phyloP scores from a whole-genome alignment of 2,113 vertebrate species.

The Nothobranchius kuhntae region DNA sequence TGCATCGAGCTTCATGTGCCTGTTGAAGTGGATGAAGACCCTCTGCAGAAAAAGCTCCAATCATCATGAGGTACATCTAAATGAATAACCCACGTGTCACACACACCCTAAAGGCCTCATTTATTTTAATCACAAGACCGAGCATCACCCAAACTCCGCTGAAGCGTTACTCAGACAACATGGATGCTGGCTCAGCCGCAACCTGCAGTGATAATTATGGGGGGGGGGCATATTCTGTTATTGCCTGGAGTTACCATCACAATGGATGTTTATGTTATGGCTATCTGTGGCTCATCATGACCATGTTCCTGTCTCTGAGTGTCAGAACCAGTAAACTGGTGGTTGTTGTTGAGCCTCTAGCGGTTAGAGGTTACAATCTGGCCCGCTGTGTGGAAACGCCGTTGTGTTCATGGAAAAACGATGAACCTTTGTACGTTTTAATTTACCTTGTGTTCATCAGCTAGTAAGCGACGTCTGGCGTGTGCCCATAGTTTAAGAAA shows the following conservation, averaged over 20 bases:
- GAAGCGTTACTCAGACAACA: slow-evolving; percentile 39
- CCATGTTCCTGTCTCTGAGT: slow-evolving; percentile 17
- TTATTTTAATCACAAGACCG: slow-evolving; percentile 49
- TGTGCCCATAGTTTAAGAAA: not conserved
- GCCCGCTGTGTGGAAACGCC: not conserved
- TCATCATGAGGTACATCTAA: slow-evolving; percentile 6
- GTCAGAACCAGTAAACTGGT: slow-evolving; percentile 31
- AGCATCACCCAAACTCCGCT: slow-evolving; percentile 23
- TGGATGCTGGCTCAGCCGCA: slow-evolving; percentile 28
- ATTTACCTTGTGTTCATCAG: slow-evolving; percentile 10
- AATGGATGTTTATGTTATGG: slow-evolving; percentile 55
- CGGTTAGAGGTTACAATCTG: slow-evolving; percentile 24
- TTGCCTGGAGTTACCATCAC: slow-evolving; percentile 37
- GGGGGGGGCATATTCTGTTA: slow-evolving; percentile 21
- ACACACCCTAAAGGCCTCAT: slow-evolving; percentile 31
- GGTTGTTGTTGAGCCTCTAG: slow-evolving; percentile 32
- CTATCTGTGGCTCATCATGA: not conserved
- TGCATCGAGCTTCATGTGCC: not conserved
- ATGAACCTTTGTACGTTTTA: slow-evolving; percentile 31
- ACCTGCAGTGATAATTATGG: slow-evolving; percentile 55
- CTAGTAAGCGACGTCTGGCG: not conserved
- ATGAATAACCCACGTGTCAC: slow-evolving; percentile 7
- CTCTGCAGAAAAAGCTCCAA: not conserved
- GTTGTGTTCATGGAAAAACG: not conserved
- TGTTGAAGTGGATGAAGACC: slow-evolving; percentile 34